Conservation (phyloP, 1,140 invertebrate genomes). For the Hylaeus anthracinus region DNA sequence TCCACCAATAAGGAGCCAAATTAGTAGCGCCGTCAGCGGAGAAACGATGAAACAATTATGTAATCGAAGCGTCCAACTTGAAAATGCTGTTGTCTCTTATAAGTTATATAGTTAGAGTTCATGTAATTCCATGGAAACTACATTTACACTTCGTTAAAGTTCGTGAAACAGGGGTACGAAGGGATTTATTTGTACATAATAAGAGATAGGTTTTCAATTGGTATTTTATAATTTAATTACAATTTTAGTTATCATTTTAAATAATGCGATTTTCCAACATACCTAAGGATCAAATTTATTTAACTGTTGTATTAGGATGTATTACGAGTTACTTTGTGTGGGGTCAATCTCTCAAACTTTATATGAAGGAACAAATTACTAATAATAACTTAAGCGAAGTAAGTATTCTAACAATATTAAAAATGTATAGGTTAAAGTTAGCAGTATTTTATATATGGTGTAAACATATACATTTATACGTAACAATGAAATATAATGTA, state of each 20-base stretch:
- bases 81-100: too few species aligned
- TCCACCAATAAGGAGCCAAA: too few species aligned
- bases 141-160: too few species aligned
- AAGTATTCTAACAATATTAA: not conserved
- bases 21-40: too few species aligned
- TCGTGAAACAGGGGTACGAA: too few species aligned
- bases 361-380: not conserved
- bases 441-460: not conserved
- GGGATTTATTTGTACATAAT: too few species aligned
- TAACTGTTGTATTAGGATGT: constrained; percentile 18
- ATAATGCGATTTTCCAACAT: not conserved
- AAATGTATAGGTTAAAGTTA: not conserved
- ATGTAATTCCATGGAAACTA: too few species aligned
- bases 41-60: too few species aligned
- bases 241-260: constrained; percentile 8
- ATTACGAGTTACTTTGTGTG: constrained; percentile 38
- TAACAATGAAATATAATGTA: not conserved
- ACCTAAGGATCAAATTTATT: not conserved
- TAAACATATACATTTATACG: not conserved
- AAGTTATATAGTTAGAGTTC: too few species aligned
- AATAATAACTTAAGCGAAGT: constrained; percentile 29
- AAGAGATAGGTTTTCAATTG: too few species aligned
- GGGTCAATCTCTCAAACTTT: constrained; percentile 13
- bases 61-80: too few species aligned
- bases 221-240: too few species aligned